Conservation (phyloP, 1,140 invertebrate species). For the Monochamus saltuarius region DNA sequence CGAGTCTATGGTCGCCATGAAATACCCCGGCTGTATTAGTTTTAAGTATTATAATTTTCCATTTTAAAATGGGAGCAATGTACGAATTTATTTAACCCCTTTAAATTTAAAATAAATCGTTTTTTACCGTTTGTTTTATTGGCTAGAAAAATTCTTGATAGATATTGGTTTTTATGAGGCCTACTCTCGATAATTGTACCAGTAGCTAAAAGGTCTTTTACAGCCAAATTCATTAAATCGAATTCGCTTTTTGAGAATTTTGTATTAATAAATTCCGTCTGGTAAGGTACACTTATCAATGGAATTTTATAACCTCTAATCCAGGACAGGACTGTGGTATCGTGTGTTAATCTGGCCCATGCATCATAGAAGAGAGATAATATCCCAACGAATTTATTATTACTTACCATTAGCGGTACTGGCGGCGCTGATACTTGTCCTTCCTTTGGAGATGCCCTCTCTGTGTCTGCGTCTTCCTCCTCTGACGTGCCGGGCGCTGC, state of each 20-base stretch:
- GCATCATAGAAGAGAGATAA: no score
- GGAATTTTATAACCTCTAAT: not conserved
- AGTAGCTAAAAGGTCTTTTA: not conserved
- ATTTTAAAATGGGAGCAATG: conserved; percentile 35
- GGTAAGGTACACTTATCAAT: not conserved
- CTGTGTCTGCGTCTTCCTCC: no score
- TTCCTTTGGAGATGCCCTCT: no score
- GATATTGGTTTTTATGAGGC: conserved; percentile 23
- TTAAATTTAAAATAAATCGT: conserved; percentile 36
- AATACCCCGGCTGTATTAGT: conserved; percentile 25
- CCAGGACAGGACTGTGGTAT: not conserved
- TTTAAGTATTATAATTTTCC: conserved; percentile 30
- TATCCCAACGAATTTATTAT: no score
- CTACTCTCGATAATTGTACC: not conserved
- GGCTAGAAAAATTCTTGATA: conserved; percentile 21
- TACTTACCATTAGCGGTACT: no score
- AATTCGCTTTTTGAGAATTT: not conserved
- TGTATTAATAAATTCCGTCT: no score
- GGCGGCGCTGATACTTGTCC: no score
- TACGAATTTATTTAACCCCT: conserved; percentile 32
- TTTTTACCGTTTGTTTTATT: conserved; percentile 27
- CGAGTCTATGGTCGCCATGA: conserved; percentile 29
- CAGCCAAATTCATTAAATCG: no score
- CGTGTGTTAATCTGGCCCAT: no score
- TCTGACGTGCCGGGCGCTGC: no score